Conservation (phyloP, 2,888 invertebrate species). For the Galerucella pusilla region DNA sequence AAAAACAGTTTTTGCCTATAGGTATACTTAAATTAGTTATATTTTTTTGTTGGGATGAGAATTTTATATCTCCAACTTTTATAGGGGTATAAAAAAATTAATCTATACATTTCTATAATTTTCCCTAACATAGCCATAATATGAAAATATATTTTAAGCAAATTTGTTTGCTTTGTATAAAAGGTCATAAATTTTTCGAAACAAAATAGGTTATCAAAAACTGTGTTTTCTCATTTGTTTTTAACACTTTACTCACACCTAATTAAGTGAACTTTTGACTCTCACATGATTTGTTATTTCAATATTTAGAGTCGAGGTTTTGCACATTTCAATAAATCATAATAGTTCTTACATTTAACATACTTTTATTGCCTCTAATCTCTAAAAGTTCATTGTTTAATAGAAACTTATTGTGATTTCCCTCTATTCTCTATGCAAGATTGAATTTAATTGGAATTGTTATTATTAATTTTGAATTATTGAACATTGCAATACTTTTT, state of each 20-base stretch:
- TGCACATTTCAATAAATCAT: background rate
- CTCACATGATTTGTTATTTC: conserved; percentile 18
- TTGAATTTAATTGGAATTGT: background rate
- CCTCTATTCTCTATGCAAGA: too few species aligned
- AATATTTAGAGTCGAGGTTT: conserved; percentile 4
- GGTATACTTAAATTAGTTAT: background rate
- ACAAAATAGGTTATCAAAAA: conserved; percentile 32
- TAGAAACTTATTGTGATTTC: background rate
- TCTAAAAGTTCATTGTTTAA: too few species aligned
- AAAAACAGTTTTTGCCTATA: conserved; percentile 13
- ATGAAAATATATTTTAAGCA: background rate
- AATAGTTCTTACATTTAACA: background rate
- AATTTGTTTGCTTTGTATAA: conserved; percentile 38
- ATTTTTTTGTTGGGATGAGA: background rate
- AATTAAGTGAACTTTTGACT: conserved; percentile 30
- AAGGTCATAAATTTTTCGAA: conserved; percentile 52
- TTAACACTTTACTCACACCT: conserved; percentile 42
- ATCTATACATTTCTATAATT: too few species aligned
- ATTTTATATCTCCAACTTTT: too few species aligned
- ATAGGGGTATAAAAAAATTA: too few species aligned
- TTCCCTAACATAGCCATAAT: too few species aligned
- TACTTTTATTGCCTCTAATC: too few species aligned
- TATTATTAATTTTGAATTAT: conserved; percentile 21
- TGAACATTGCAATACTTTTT: conserved; percentile 44
- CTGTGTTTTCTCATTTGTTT: conserved; percentile 42